phyloP scores from a whole-genome alignment of 2,888 invertebrate species.

The Teinopalpus imperialis region DNA sequence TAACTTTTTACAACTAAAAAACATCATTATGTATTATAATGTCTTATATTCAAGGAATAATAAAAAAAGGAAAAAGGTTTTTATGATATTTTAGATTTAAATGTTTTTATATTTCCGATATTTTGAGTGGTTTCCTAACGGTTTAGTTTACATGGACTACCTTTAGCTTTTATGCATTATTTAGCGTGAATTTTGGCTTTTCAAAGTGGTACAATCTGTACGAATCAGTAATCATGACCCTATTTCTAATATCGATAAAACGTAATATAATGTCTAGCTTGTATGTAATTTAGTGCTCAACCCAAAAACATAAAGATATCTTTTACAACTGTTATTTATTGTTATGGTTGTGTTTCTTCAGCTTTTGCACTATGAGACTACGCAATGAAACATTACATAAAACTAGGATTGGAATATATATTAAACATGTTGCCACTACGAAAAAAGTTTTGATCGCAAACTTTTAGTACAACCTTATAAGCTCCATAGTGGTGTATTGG shows the following conservation, averaged over 20 bases:
- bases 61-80: no score
- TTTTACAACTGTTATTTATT: slow-evolving; percentile 27
- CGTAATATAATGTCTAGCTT: slow-evolving; percentile 12
- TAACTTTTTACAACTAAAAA: no score
- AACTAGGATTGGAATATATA: slow-evolving; percentile 12
- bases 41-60: no score
- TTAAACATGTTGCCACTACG: slow-evolving; percentile 7
- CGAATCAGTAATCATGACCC: slow-evolving; percentile 13
- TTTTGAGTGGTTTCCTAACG: no score
- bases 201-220: slow-evolving; percentile 5
- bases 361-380: slow-evolving; percentile 18
- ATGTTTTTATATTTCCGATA: no score
- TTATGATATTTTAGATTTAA: no score
- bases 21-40: no score
- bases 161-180: no score
- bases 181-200: not conserved
- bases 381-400: slow-evolving; percentile 15
- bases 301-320: slow-evolving; percentile 27
- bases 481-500: not conserved
- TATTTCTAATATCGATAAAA: slow-evolving; percentile 20
- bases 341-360: slow-evolving; percentile 24
- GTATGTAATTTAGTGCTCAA: slow-evolving; percentile 22
- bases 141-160: no score
- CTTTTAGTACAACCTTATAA: not conserved
- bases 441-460: slow-evolving; percentile 10